Evolutionary conservation across 2,113 vertebrate species (phyloP), one percentile per base, ranked within the genome.

Genomic region (Corynorhinus townsendii): DNA sequence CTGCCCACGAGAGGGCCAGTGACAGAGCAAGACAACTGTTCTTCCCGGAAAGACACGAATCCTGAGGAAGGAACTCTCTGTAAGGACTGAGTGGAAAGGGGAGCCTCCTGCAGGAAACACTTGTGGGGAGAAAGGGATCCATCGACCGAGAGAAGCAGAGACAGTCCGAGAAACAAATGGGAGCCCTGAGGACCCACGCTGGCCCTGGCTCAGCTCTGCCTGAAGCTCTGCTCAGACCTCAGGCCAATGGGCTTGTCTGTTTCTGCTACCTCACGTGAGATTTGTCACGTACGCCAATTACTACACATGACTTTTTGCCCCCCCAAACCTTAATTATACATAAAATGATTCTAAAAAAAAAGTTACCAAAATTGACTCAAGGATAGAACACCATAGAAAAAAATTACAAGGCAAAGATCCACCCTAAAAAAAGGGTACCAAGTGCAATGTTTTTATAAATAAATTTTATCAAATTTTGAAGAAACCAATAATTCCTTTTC

Each of bases 341-440:
- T 56, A 33, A 80, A 73, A 38, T 7, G 20, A 72, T 30, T 28
- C 73, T 56, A 64, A 85, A 16, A n/a, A n/a, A 20, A 28, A n/a
- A 68, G 66, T 47, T 35, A 80, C 4, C 66, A 35, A 90, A 75
- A 66, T 8, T 62, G 69, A 62, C 76, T 90, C n/a, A 33, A 83
- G 22, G n/a, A 93, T n/a, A 69, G 75, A 72, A 94, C 68, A 40
- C n/a, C n/a, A 84, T 11, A 24, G 54, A 56, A 84, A n/a, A 72
- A 62, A 91, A 68, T 49, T 69, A 49, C 68, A 83, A 83, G 77
- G 11, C 24, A 68, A 82, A 76, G 71, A 71, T 47, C 59, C 49
- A 83, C n/a, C 7, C 45, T n/a, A 56, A 33, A 75, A 47, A 40
- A 75, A 28, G 47, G 33, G 33, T 22, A 95, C 30, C 19, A 40